Base-by-base conservation (phyloP, 2,113 vertebrate species). In the Cryptotis parvus region DNA sequence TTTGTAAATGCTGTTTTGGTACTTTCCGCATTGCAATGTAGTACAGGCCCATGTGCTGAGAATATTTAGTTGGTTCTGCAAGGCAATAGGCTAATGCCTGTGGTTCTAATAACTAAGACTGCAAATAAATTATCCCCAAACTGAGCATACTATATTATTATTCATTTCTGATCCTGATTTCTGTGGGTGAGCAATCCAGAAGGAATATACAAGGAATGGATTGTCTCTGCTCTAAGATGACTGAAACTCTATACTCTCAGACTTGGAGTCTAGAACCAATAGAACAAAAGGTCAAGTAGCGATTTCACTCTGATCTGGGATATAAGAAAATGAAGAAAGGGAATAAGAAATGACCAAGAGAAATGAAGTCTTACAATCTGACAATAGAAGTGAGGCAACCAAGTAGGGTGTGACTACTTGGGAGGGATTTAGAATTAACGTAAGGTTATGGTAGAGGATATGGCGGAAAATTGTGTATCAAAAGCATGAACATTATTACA, bases 1-100 rank as follows among this genome's bases (percentile, higher is more conserved):
- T 73, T 55, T 65, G 76, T 58, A 31, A 80, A 84, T 84, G 22
- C 73, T 92, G 80, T 39, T 43, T 37, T 72, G 76, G 31, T 16
- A 6, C 31, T 41, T 63, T 84, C 63, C 16, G 45, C 11, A 26
- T 14, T 73, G 43, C n/a, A 55, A 77, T 41, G 55, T 72, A 84
- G 65, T 35, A 58, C 5, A 39, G n/a, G 11, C 24, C 41, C n/a
- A 70, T 65, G 68, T 49, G 10, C 43, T 77, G 11, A 78, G 24
- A 41, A 8, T 58, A 94, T 78, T 35, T 31, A 84, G n/a, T 1
- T 2, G 35, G 31, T 37, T 76, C 79, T 35, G 84, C 26, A 29
- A 91, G 80, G 63, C 70, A 75, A 31, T 16, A 61, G 65, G 10
- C 14, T 65, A 80, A 58, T 39, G 66, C 4, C 31, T 89, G 1